Evolutionary conservation across 2,113 vertebrate species (phyloP).

Genomic region (Hemibagrus wyckioides): DNA sequence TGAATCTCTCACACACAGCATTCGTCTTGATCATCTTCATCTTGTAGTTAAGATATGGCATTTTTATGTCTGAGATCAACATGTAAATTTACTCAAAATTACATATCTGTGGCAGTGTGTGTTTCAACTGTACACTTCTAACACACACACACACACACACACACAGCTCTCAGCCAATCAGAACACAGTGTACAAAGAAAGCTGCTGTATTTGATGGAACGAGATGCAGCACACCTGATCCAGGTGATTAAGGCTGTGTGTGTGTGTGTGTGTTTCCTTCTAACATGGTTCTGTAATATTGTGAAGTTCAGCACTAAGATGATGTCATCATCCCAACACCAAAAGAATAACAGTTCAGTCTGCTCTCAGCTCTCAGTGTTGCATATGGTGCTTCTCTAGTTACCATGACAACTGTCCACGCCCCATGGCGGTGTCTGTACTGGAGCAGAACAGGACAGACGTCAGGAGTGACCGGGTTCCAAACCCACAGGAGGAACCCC

Average conservation of each 20-base stretch:
- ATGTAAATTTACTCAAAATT: background rate
- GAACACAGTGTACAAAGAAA: too few relatives aligned
- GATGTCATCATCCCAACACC: background rate
- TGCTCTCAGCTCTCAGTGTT: background rate
- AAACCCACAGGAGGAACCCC: background rate
- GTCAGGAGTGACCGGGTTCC: background rate
- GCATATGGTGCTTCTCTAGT: background rate
- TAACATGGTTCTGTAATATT: background rate
- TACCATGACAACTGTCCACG: background rate
- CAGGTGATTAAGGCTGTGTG: background rate
- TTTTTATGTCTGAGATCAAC: background rate
- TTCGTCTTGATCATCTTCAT: background rate
- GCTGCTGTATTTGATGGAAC: too few relatives aligned
- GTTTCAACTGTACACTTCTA: background rate
- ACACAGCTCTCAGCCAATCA: background rate
- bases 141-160: background rate
- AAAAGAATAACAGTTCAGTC: background rate
- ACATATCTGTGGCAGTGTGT: too few relatives aligned
- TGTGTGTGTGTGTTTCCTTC: background rate
- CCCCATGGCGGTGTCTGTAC: background rate
- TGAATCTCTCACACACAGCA: background rate
- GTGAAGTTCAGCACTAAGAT: background rate
- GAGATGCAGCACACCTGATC: too few relatives aligned
- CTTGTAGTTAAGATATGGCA: background rate
- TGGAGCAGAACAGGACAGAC: background rate